These are phyloP conservation scores for Antigone vipio DNA, from an alignment of 2,113 vertebrate species.

Conservation along the genomic window DNA sequence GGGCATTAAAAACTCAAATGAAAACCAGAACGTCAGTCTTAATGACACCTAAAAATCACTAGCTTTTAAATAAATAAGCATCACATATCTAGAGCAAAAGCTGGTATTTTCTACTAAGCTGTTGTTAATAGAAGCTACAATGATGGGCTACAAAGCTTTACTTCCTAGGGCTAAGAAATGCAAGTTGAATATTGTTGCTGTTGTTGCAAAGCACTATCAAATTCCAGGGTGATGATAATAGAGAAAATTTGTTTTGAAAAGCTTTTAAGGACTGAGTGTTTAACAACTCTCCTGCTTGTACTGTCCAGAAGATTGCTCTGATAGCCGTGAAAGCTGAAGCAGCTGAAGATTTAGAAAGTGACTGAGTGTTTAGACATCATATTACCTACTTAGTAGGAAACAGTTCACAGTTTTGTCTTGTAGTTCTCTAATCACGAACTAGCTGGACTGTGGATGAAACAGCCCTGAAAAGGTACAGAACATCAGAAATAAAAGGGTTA, in stretches of 20 bases:
- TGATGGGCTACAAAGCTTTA: neutral
- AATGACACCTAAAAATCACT: neutral
- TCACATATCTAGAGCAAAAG: neutral
- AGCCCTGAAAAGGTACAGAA: neutral
- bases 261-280: neutral
- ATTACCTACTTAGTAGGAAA: neutral
- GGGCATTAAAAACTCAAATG: neutral
- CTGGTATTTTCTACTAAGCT: neutral
- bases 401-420: neutral
- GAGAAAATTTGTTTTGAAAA: neutral
- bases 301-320: neutral
- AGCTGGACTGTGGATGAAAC: neutral
- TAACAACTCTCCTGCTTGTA: neutral
- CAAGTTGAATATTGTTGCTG: neutral
- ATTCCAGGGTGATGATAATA: neutral
- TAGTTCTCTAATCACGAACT: neutral
- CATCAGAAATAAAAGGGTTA: neutral
- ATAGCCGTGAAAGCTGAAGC: neutral
- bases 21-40: neutral
- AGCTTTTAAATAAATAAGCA: neutral
- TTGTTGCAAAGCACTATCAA: neutral
- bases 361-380: neutral
- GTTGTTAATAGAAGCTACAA: neutral
- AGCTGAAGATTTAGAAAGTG: constrained; percentile 1
- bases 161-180: neutral